Evolutionary conservation across 2,797 vertebrate species (phyloP).

Genomic region (Nannoperca obscura): DNA sequence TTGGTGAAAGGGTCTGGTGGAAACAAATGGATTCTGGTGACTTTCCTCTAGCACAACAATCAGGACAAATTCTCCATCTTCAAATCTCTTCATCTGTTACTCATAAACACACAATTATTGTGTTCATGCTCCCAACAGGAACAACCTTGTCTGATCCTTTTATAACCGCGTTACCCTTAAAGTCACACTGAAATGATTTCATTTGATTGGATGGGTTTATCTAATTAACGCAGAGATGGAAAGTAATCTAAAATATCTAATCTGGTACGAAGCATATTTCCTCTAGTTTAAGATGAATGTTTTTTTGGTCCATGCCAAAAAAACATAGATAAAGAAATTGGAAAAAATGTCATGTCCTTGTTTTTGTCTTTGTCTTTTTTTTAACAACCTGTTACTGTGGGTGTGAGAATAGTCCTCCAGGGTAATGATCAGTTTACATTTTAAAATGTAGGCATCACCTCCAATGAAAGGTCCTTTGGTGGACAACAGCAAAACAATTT

Average conservation of each 20-base stretch:
- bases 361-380: too few relatives aligned
- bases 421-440: background rate
- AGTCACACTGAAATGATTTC: background rate
- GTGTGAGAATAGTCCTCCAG: background rate
- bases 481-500: background rate
- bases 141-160: background rate
- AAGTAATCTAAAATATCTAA: background rate
- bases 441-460: background rate
- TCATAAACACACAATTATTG: constrained; percentile 1
- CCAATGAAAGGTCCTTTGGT: background rate
- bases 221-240: background rate
- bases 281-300: background rate
- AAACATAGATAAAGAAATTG: background rate
- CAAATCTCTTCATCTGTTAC: background rate
- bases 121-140: background rate
- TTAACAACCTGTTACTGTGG: background rate
- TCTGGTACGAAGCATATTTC: background rate
- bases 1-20: constrained; percentile 22
- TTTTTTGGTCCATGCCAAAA: background rate
- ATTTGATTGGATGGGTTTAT: background rate
- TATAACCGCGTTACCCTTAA: background rate
- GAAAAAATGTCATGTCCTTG: background rate
- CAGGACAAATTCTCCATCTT: background rate
- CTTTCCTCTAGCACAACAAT: background rate
- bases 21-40: constrained; percentile 20